phyloP scores from a whole-genome alignment of 1,140 invertebrate species.

The honey bee (Apis mellifera) region Amel_HAv3.1 CM009931.2:18500501-18501000 shows the following conservation, averaged over 20 bases:
- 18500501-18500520: slow-evolving; percentile 1
- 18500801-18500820: not conserved
- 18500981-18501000: not conserved
- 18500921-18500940: not conserved
- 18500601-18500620: not conserved
- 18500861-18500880: not conserved
- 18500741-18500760: not conserved
- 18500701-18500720: not conserved
- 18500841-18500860: not conserved
- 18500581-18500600: not conserved
- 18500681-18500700: not conserved
- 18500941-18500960: not conserved
- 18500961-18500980: not conserved
- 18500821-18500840: too few species aligned
- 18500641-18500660: too few species aligned
- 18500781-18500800: not conserved
- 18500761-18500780: not conserved
- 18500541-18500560: not conserved
- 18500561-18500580: not conserved
- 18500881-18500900: too few species aligned
- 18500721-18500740: too few species aligned
- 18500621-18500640: not conserved
- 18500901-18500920: not conserved
- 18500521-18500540: not conserved
- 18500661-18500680: too few species aligned